Base-by-base conservation (phyloP, 1,140 invertebrate species). In the Drosophila obscura region DNA sequence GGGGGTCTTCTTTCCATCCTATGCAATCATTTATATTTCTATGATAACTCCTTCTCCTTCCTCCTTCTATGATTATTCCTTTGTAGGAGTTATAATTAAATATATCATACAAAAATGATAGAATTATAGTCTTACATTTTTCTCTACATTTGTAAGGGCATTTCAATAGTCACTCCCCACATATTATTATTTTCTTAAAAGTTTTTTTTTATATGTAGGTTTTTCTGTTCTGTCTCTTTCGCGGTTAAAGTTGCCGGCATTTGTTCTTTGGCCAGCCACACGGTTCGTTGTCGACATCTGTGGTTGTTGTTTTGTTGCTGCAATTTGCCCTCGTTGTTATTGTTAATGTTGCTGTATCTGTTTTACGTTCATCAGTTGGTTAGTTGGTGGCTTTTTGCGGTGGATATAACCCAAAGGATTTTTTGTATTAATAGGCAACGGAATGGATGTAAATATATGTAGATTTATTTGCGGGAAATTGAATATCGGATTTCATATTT, bases 191-290 rank as follows among this genome's bases (percentile, higher is more conserved):
- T 19, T 46, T 49, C 7, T 45, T 4, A 4, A 1, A 15, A 19
- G 9, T 60, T 44, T 63, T 52, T 69, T 51, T 74, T 5, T 15
- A 9, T 19, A 39, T 19, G 19, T 53, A 53, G 31, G 8, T 31
- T 31, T 31, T 31, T 48, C 22, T 15, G 2, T 28, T 15, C 2
- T 45, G 15, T 39, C 28, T 6, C 24, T 77, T 76, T 72, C 62
- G 82, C 69, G 81, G 82, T 85, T 78, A 82, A 85, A 87, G 82
- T 85, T 87, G 78, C 79, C 73, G 82, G 77, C 73, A 84, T 73
- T 84, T 84, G 80, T 73, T 80, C 62, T 61, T 76, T 44, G 55
- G 72, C 55, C 67, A 57, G 62, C 51, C 72, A 45, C 73, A 68
- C 72, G 49, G 39, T 57, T 52, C 59, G 61, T 75, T 74, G 45